phyloP scores from a whole-genome alignment of 2,113 vertebrate genomes.

The Hippolais icterina region DNA sequence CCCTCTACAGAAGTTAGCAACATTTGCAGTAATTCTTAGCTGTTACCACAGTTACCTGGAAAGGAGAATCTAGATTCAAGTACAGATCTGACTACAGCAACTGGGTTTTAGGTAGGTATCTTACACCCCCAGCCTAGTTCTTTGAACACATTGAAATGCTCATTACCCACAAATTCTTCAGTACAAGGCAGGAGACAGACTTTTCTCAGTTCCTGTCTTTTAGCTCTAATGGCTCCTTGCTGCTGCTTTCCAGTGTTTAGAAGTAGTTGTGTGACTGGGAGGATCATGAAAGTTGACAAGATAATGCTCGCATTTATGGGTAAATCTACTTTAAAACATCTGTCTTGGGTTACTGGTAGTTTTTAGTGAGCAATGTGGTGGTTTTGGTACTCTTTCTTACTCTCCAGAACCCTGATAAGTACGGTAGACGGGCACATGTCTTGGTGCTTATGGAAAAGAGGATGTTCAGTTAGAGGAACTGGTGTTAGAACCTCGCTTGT shows the following conservation, averaged over 20 bases:
- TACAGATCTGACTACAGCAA: neutral
- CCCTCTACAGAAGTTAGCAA: neutral
- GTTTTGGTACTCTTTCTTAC: slow-evolving; percentile 39
- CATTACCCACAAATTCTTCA: neutral
- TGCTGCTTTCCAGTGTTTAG: slow-evolving; percentile 20
- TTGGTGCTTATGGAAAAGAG: slow-evolving; percentile 4
- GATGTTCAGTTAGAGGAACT: slow-evolving; percentile 18
- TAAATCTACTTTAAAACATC: slow-evolving; percentile 1
- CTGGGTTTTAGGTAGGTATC: neutral
- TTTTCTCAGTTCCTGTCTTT: neutral
- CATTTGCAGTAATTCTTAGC: slow-evolving; percentile 7
- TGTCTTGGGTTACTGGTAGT: slow-evolving; percentile 1
- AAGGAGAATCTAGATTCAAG: neutral
- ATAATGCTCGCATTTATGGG: neutral
- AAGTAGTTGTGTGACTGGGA: neutral
- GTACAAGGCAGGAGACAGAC: neutral
- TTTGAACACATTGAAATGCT: neutral
- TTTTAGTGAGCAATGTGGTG: neutral
- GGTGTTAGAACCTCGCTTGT: slow-evolving; percentile 37
- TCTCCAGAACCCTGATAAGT: neutral
- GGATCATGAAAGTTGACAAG: neutral
- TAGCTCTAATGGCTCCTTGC: slow-evolving; percentile 29
- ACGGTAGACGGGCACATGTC: neutral
- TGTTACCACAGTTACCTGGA: neutral
- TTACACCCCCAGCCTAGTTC: neutral